Percentiles rank a stretch among this genome's conserved stretches.
phyloP scores from a whole-genome alignment of 1,140 invertebrate genomes.

The Drosophila kikkawai region DNA sequence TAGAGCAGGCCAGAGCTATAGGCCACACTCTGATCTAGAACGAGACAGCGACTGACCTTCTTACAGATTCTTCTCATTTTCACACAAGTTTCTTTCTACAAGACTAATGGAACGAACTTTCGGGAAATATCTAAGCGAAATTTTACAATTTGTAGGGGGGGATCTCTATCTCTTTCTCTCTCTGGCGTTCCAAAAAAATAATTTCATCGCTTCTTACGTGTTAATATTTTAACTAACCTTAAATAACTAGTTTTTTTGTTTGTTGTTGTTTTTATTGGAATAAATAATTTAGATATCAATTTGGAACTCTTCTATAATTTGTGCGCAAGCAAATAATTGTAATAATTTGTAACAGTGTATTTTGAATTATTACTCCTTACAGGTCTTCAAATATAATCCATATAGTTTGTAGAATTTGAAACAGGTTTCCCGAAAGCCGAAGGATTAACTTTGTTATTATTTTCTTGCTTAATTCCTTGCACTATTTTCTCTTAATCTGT shows the following conservation, averaged over 20 bases:
- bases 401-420: neutral
- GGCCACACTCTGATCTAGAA: constrained; percentile 23
- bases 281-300: constrained; percentile 41
- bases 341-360: constrained; percentile 19
- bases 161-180: neutral
- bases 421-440: constrained; percentile 2
- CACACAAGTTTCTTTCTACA: constrained; percentile 1
- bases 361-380: constrained; percentile 8
- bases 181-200: constrained; percentile 12
- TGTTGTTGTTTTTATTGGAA: constrained; percentile 11
- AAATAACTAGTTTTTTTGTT: constrained; percentile 10
- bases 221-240: constrained; percentile 36
- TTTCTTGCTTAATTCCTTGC: neutral
- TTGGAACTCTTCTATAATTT: constrained; percentile 14
- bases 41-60: constrained; percentile 10
- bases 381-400: neutral
- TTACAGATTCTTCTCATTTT: constrained; percentile 12
- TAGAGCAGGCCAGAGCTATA: constrained; percentile 46
- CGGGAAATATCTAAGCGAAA: constrained; percentile 10
- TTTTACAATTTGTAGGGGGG: constrained; percentile 6
- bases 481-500: neutral
- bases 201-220: constrained; percentile 6
- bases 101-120: constrained; percentile 35
- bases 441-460: neutral
- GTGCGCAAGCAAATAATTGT: constrained; percentile 20